Percentiles rank a stretch among this genome's conserved stretches.
phyloP scores from a whole-genome alignment of 2,113 vertebrate species.

The Varanus salvator region DNA sequence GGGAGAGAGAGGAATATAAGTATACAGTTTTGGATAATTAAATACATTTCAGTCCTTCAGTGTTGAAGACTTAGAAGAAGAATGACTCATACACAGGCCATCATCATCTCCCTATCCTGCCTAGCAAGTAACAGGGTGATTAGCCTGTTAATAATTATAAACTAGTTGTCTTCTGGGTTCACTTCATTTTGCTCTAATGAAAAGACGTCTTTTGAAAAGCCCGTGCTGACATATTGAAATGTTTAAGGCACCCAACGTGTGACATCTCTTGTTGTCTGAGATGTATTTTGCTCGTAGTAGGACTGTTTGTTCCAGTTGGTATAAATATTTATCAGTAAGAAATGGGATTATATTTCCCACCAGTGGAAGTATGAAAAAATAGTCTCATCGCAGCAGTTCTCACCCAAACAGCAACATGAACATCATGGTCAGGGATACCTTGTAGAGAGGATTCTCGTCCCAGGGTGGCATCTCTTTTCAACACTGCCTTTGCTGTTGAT shows the following conservation, averaged over 20 bases:
- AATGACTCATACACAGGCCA: background rate
- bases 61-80: background rate
- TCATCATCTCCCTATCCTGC: background rate
- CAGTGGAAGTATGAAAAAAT: background rate
- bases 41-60: slow-evolving; percentile 26
- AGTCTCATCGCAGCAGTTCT: background rate
- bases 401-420: background rate
- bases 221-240: background rate
- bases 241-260: background rate
- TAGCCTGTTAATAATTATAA: slow-evolving; percentile 28
- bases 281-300: background rate
- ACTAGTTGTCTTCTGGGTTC: slow-evolving; percentile 20
- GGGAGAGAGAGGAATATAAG: background rate
- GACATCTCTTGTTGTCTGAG: slow-evolving; percentile 16
- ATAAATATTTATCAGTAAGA: background rate
- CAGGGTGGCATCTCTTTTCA: background rate
- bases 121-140: slow-evolving; percentile 11
- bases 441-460: background rate
- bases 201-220: slow-evolving; percentile 11
- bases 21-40: background rate
- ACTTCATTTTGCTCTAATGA: background rate
- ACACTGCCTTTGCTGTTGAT: background rate
- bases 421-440: background rate
- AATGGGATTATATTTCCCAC: background rate
- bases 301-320: slow-evolving; percentile 24